These are phyloP conservation scores for Bacillus rossius DNA, from an alignment of 1,140 invertebrate species.

Conservation along the genomic window DNA sequence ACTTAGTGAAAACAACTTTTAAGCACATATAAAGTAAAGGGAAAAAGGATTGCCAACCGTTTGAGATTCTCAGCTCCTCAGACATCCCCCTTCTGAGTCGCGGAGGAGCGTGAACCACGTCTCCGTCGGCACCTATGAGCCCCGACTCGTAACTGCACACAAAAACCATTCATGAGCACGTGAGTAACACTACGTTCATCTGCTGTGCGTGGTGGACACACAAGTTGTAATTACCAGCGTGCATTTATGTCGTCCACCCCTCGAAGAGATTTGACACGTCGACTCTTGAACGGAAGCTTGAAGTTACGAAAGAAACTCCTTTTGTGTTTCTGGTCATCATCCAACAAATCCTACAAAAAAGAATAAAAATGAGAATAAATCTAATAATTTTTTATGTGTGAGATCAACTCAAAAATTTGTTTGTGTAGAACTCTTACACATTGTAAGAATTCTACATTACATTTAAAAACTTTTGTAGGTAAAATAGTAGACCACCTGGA, in stretches of 20 bases:
- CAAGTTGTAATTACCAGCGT: conserved; percentile 14
- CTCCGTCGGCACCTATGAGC: conserved; percentile 26
- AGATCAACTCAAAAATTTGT: too few relatives aligned
- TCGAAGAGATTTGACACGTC: conserved; percentile 49
- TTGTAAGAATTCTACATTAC: too few relatives aligned
- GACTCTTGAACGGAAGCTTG: conserved; percentile 60
- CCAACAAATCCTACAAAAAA: conserved; percentile 39
- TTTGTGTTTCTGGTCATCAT: conserved; percentile 55
- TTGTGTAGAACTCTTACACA: too few relatives aligned
- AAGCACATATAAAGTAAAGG: too few relatives aligned
- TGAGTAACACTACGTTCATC: too few relatives aligned
- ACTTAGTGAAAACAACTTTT: too few relatives aligned
- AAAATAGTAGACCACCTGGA: too few relatives aligned
- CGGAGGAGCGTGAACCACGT: conserved; percentile 14
- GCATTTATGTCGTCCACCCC: conserved; percentile 41
- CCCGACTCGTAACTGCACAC: conserved; percentile 5
- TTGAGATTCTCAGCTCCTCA: conserved; percentile 36
- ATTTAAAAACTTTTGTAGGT: too few relatives aligned
- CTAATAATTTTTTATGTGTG: too few relatives aligned
- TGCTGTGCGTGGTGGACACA: too few relatives aligned
- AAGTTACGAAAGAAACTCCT: conserved; percentile 61
- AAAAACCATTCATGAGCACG: neutral
- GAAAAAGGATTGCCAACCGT: neutral
- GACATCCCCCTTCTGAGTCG: conserved; percentile 47
- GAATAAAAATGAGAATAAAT: too few relatives aligned